Conservation (phyloP, 2,113 vertebrate genomes). For the Pedetes capensis region DNA sequence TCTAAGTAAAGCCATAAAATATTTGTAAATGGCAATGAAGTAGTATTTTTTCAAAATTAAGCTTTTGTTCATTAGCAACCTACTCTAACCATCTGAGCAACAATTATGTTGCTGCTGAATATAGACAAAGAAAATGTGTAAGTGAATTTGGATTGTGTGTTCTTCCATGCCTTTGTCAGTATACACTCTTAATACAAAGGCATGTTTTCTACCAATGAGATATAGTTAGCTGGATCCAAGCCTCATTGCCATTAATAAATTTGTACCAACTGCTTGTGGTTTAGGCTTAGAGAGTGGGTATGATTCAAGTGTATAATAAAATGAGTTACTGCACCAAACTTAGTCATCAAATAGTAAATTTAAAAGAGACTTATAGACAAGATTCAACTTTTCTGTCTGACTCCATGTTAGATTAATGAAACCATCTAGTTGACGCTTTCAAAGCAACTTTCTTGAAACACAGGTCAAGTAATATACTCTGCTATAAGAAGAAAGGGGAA, state of each 20-base stretch:
- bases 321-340: constrained; percentile 52
- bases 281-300: neutral
- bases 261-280: constrained; percentile 1
- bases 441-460: constrained; percentile 29
- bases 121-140: neutral
- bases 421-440: neutral
- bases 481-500: neutral
- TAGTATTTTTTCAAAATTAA: neutral
- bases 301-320: constrained; percentile 20
- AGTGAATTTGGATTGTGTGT: neutral
- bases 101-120: neutral
- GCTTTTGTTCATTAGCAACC: neutral
- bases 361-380: neutral
- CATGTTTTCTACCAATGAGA: neutral
- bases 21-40: neutral
- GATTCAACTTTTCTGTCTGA: constrained; percentile 13
- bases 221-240: neutral
- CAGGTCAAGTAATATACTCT: neutral
- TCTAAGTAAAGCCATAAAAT: neutral
- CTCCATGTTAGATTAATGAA: constrained; percentile 34
- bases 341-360: constrained; percentile 37
- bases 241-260: constrained; percentile 20
- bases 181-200: neutral
- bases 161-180: neutral
- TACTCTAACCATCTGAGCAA: neutral